Evolutionary conservation across 2,113 vertebrate species (phyloP).

Genomic region (Bubo bubo): DNA sequence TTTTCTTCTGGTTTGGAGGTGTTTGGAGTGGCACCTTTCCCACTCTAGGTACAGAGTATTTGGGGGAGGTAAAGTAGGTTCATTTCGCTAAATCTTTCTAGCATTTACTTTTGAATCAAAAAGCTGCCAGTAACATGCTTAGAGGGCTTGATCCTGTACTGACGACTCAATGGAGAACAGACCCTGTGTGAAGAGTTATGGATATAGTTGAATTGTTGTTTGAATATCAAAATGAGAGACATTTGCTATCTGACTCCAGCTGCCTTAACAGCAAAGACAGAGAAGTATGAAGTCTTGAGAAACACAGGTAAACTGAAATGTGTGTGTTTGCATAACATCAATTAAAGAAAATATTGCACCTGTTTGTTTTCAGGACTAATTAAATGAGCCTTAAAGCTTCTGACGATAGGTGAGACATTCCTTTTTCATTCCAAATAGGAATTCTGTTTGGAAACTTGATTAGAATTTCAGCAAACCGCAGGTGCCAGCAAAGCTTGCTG

Average conservation of each 20-base stretch:
- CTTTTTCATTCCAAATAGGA: background rate
- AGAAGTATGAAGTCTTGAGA: background rate
- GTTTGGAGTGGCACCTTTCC: background rate
- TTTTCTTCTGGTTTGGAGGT: background rate
- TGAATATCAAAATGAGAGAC: background rate
- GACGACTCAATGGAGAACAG: background rate
- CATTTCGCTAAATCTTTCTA: background rate
- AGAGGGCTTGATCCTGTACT: background rate
- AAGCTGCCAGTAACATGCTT: background rate
- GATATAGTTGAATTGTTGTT: background rate
- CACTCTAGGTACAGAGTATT: background rate
- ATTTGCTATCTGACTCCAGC: background rate
- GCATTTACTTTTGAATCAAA: background rate
- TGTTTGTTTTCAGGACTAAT: background rate
- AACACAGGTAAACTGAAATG: background rate
- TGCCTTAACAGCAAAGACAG: background rate
- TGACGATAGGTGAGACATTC: background rate
- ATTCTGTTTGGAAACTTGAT: constrained; percentile 10
- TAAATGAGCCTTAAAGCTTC: background rate
- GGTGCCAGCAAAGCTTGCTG: background rate
- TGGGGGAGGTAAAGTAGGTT: background rate
- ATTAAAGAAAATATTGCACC: background rate
- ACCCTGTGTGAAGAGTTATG: background rate
- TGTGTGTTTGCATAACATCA: background rate
- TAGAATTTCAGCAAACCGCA: background rate